Evolutionary conservation across 2,797 vertebrate species (phyloP).

Genomic region (Neosilurus mollespiculum): DNA sequence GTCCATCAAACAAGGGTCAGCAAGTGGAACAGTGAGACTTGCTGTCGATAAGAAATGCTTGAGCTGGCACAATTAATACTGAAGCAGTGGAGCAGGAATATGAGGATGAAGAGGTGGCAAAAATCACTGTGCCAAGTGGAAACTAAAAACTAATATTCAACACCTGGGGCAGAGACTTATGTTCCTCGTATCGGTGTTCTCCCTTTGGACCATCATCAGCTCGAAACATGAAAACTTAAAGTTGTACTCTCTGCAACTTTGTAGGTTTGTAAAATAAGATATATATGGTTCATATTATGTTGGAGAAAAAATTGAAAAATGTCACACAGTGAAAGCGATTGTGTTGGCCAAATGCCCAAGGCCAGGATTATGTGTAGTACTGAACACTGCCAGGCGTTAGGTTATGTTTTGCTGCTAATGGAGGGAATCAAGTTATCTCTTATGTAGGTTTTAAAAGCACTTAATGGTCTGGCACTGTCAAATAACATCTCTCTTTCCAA

Average conservation of each 20-base stretch:
- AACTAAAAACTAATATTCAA: conserved; percentile 29
- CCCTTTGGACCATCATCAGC: conserved; percentile 26
- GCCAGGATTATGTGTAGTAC: conserved; percentile 56
- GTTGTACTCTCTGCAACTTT: conserved; percentile 13
- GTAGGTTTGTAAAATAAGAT: conserved; percentile 33
- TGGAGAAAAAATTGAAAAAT: conserved; percentile 51
- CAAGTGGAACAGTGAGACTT: conserved; percentile 14
- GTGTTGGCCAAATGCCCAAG: conserved; percentile 42
- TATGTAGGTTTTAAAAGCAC: conserved; percentile 62
- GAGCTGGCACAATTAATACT: conserved; percentile 30
- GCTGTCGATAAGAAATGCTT: background rate
- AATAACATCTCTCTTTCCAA: conserved; percentile 59
- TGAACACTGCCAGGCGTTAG: conserved; percentile 66
- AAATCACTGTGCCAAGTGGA: conserved; percentile 23
- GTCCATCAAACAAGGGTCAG: conserved; percentile 21
- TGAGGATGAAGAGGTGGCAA: conserved; percentile 8
- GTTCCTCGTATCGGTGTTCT: conserved; percentile 38
- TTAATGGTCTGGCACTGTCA: conserved; percentile 60
- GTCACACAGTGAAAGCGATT: conserved; percentile 18
- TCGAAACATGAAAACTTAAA: background rate
- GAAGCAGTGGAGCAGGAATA: conserved; percentile 19
- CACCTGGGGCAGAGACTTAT: conserved; percentile 19
- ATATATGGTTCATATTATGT: conserved; percentile 49
- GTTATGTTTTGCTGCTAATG: conserved; percentile 56
- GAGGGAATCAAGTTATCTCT: conserved; percentile 56